Evolutionary conservation across 2,113 vertebrate genomes (phyloP), one percentile per base, ranked within the genome.

Genomic region (Periophthalmus modestus): DNA sequence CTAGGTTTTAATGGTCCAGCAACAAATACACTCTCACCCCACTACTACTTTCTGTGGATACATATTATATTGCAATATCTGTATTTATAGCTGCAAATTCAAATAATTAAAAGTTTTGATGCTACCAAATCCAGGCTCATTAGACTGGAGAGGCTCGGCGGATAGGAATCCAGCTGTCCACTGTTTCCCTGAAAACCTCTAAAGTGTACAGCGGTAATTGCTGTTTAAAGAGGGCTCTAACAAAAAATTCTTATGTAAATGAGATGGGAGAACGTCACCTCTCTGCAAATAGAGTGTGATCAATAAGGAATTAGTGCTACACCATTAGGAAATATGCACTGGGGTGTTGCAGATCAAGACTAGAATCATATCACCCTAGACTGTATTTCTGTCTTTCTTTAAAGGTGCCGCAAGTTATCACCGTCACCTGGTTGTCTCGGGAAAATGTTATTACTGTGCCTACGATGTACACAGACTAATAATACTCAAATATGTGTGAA

Each of bases 261-360:
- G 39, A 72, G 55, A 50, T 43, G 47, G 21, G 74, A 78, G 78
- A 39, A 67, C 24, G 39, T 24, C 0, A 15, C 47, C 70, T 73
- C 34, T 77, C 66, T 67, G 33, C 74, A 79, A 82, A 75, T 75
- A 82, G 78, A 76, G 36, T 14, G 15, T 34, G 68, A 69, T 70
- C 74, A 73, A 79, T 87, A 81, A 88, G 34, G 68, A 68, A 82
- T 87, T 79, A 89, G 79, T 72, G 73, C 75, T 48, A 63, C 80
- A 59, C 74, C 81, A 86, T 87, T 89, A 66, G 48, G 36, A 36
- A 74, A 73, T 33, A 46, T 65, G 62, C 34, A 39, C 19, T n/a
- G 62, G 18, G 24, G 15, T 62, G 28, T 1, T 28, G 33, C 59
- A 33, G 4, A 24, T 58, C 58, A 55, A 21, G 52, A 55, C 52